Percentiles rank a stretch among this genome's conserved stretches.
phyloP scores from a whole-genome alignment of 2,888 invertebrate species.

The Chrysolina oricalcia region DNA sequence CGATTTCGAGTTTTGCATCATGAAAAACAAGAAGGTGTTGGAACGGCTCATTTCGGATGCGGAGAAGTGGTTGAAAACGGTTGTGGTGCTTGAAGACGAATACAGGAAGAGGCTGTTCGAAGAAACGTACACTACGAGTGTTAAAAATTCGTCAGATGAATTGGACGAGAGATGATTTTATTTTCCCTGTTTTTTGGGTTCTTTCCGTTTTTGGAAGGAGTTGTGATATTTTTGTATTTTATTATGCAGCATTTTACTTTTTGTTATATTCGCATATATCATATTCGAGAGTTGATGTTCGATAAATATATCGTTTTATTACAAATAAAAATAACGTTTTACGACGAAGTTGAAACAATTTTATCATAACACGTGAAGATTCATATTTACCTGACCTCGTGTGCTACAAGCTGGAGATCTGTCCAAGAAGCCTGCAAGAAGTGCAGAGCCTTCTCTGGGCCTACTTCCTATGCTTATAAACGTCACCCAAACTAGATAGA shows the following conservation, averaged over 20 bases:
- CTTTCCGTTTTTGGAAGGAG: background rate
- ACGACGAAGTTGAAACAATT: no score
- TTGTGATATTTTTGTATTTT: slow-evolving; percentile 3
- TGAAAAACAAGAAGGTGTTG: slow-evolving; percentile 43
- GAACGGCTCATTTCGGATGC: slow-evolving; percentile 44
- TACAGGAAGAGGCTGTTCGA: slow-evolving; percentile 53
- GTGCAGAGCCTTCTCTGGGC: no score
- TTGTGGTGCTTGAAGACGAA: slow-evolving; percentile 41
- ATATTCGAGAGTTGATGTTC: background rate
- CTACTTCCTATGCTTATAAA: no score
- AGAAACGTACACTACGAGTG: slow-evolving; percentile 21
- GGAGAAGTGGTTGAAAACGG: slow-evolving; percentile 39
- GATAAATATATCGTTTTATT: background rate
- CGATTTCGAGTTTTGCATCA: slow-evolving; percentile 71
- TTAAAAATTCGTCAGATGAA: background rate
- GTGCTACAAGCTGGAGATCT: no score
- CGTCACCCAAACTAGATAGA: no score
- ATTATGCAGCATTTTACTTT: background rate
- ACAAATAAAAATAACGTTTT: background rate
- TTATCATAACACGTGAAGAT: no score
- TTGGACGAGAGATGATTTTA: background rate
- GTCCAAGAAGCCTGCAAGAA: no score
- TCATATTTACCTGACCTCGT: no score
- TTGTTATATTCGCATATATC: background rate
- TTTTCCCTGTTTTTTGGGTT: background rate